Percentiles rank a stretch among this genome's conserved stretches.
These are phyloP conservation scores for Micoletzkya japonica DNA, from an alignment of 2,888 invertebrate species.

Conservation along the genomic window DNA sequence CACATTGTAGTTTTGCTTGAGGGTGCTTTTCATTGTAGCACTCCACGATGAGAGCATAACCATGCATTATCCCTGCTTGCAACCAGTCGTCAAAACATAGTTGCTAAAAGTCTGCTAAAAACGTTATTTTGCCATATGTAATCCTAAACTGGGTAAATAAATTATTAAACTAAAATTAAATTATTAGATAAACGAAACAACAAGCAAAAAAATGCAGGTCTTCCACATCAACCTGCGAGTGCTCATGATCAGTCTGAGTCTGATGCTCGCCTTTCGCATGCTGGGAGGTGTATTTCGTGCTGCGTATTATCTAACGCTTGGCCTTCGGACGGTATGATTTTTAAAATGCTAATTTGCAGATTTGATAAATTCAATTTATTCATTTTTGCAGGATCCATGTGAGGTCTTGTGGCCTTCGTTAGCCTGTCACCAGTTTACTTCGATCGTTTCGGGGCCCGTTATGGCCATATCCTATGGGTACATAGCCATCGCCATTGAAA, in stretches of 20 bases:
- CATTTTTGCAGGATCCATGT: not conserved
- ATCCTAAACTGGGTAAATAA: no score
- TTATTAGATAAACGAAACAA: no score
- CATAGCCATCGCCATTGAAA: not conserved
- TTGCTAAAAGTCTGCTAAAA: no score
- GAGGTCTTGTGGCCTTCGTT: not conserved
- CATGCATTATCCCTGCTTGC: no score
- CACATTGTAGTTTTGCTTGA: no score
- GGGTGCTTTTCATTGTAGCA: no score
- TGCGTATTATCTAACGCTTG: not conserved
- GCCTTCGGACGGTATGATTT: no score
- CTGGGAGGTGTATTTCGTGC: not conserved
- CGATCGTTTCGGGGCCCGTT: not conserved
- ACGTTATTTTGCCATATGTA: no score
- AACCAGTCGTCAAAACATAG: no score
- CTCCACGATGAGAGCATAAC: no score
- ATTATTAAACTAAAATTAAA: no score
- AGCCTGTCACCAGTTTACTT: not conserved
- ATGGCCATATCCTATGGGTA: not conserved
- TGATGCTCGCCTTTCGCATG: not conserved
- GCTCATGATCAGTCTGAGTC: not conserved
- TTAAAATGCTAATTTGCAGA: not conserved
- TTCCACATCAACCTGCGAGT: not conserved
- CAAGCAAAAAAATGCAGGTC: no score
- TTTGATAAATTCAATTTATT: not conserved